Evolutionary conservation across 2,888 invertebrate species (phyloP), one percentile per base, ranked within the genome.

Genomic region (Pristionchus maxplancki): DNA sequence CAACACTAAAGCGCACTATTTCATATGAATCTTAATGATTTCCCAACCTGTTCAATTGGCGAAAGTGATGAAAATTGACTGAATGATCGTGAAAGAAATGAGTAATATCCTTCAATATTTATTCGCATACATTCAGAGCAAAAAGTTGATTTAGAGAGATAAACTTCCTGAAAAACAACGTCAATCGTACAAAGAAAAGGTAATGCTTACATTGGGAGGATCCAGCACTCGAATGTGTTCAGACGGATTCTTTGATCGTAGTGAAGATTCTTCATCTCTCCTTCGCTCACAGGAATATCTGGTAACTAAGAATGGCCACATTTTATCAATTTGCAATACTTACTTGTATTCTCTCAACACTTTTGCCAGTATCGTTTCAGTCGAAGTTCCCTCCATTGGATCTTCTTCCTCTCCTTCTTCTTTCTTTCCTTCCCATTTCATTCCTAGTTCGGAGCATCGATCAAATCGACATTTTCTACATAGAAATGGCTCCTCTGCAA

Each of bases 381-480:
- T 6, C 9, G 53, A 83, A 9, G 53, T 53, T 53, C 82, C 82
- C 28, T 83, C 82, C 9, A 53, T 37, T 8, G 50, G 50, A 53
- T 83, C 82, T 1, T 20, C 24, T 40, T 74, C 50, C 5, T 82
- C 82, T n/a, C n/a, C n/a, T 24, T 83, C 82, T 15, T 83, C 53
- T 34, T 83, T 83, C 82, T 83, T 83, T 53, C 34, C 82, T 44
- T 81, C 50, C 28, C 37, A 83, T 34, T 53, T n/a, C 82, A 83
- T 83, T 53, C 82, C 82, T 0, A 83, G 24, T 37, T 83, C 53
- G 3, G 24, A 28, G 13, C 82, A 83, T 53, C 53, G 50, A 83
- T 53, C 82, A 83, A 83, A 83, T 15, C 82, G 82, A 83, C 82
- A 83, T 53, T 83, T 83, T 53, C 82, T 50, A 83, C 82, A 83